Evolutionary conservation across 1,140 invertebrate genomes (phyloP), one percentile per base, ranked within the genome.

Genomic region (Euura lappo): DNA sequence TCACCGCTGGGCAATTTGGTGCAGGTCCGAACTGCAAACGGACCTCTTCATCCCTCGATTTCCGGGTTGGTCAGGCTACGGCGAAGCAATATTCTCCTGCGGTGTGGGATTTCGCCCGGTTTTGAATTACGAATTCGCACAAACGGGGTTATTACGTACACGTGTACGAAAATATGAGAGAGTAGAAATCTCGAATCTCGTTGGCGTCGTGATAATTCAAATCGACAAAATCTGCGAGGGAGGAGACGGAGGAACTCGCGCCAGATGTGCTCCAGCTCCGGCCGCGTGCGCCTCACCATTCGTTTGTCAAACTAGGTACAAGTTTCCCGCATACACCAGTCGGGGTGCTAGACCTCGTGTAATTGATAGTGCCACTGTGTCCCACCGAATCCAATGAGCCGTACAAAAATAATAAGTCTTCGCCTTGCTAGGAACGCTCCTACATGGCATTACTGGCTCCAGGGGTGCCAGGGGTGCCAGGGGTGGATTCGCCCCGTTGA

Each of bases 331-430:
- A n/a, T 60, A 28, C 1, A 28, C 28, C 28, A 28, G 51, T 60
- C 51, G 51, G 51, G 51, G 51, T 60, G 51, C 51, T 3, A n/a
- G 13, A 60, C 51, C 51, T 60, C 5, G 3, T 60, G 51, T 60
- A 60, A 60, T 60, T 60, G 51, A 60, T 60, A 60, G 51, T 60
- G 51, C 51, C 51, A 60, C 51, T 11, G 51, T 60, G 51, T 60
- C 51, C 8, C 51, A 11, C 3, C 51, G 6, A 60, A 60, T 60
- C 51, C 51, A 60, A 60, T 60, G 51, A 60, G 51, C 51, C 51
- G 51, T 60, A 60, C 3, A n/a, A 60, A 60, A 60, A 60, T 60
- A 60, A 60, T 60, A 60, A 60, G 51, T 60, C 51, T 60, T 60
- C 51, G 51, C 51, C 51, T 60, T n/a, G 8, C 3, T 28, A 6